These are phyloP conservation scores for Drosophila athabasca DNA, from an alignment of 1,140 invertebrate species.

Conservation along the genomic window DNA sequence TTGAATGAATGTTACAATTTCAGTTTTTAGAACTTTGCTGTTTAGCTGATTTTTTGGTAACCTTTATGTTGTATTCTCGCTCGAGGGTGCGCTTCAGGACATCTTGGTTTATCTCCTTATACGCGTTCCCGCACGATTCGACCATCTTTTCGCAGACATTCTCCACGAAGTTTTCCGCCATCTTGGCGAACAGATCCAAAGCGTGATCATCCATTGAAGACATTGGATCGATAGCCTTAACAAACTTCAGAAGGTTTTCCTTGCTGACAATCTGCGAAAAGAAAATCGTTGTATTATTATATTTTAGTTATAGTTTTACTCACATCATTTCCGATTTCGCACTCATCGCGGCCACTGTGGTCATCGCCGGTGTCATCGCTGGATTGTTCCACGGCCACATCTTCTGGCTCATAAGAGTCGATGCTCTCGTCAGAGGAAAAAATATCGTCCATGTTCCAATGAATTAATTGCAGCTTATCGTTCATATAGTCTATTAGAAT, in stretches of 20 bases:
- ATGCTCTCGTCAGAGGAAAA: slow-evolving; percentile 25
- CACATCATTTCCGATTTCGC: slow-evolving; percentile 30
- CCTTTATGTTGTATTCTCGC: slow-evolving; percentile 60
- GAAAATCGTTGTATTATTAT: not conserved
- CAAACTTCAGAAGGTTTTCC: slow-evolving; percentile 32
- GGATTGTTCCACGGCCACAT: too few relatives aligned
- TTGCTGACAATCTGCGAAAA: slow-evolving; percentile 37
- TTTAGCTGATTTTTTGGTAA: slow-evolving; percentile 17
- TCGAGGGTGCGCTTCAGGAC: slow-evolving; percentile 55
- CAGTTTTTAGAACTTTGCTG: not conserved
- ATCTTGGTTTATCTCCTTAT: not conserved
- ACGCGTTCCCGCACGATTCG: slow-evolving; percentile 40
- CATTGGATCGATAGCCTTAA: slow-evolving; percentile 26
- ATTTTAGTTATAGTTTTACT: too few relatives aligned
- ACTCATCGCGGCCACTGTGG: too few relatives aligned
- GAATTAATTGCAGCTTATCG: slow-evolving; percentile 6
- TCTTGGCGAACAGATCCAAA: slow-evolving; percentile 33
- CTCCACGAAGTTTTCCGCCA: slow-evolving; percentile 41
- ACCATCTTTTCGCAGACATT: slow-evolving; percentile 38
- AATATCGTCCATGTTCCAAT: slow-evolving; percentile 22
- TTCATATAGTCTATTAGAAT: not conserved
- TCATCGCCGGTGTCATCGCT: slow-evolving; percentile 21
- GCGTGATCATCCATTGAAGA: slow-evolving; percentile 54
- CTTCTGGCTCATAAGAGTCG: not conserved
- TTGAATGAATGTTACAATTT: not conserved